Base-by-base conservation (phyloP, 1,140 invertebrate species). In the Paramacrobiotus metropolitanus region DNA sequence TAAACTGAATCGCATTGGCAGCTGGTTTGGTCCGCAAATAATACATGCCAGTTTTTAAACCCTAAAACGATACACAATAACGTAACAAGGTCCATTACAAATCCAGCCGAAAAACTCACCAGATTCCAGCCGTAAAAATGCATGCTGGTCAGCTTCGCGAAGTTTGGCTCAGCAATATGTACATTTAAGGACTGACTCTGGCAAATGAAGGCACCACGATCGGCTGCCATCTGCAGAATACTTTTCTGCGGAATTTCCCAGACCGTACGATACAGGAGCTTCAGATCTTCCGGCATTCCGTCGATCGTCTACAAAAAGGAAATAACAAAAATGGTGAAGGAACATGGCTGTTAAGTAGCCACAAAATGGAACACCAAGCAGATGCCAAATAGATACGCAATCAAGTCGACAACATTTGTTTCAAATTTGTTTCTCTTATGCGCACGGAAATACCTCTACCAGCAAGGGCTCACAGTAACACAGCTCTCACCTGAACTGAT, bases 31-130 rank as follows among this genome's bases (percentile, higher is more conserved):
- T 97, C 30, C 94, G 78, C 62, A 99, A 76, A 72, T 98, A 98
- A 73, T 98, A 98, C 91, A 98, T 97, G 34, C 94, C 94, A 30
- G 94, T 98, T 76, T 98, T 99, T 18, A 98, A 77, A 3, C 94
- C 86, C 82, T 85, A 65, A 67, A 44, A 28, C 24, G n/a, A 15
- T 21, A 28, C 48, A 59, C 34, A 48, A 61, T 15, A 20, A 44
- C 21, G 55, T 20, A 1, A 29, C 24, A 30, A 18, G 28, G 30
- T n/a, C n/a, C n/a, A n/a, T n/a, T n/a, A n/a, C n/a, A n/a, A n/a
- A n/a, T n/a, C 21, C 15, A 21, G 24, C 48, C 15, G 48, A 20
- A 55, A 21, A 15, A 55, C 65, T 70, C 75, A 83, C 90, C 72
- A 83, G 78, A 77, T 88, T 85, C 94, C 94, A 99, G 0, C 85